Evolutionary conservation across 2,888 invertebrate genomes (phyloP).

Genomic region (Tromatobia lineatoria): DNA sequence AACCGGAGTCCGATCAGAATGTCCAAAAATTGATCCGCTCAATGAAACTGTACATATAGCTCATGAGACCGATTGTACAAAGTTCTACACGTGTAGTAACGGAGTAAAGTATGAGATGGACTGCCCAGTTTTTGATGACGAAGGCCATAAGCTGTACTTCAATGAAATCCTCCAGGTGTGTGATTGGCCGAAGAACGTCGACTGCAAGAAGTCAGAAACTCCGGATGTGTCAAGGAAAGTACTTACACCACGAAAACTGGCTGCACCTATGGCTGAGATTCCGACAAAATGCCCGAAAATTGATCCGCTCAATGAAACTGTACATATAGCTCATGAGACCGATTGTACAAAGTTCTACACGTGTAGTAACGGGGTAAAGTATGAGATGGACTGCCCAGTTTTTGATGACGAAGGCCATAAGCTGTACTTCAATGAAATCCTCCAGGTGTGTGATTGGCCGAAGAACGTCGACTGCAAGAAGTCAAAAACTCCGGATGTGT

Average conservation of each 20-base stretch:
- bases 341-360: conserved; percentile 53
- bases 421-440: conserved; percentile 12
- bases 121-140: not conserved
- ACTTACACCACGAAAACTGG: not conserved
- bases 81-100: not conserved
- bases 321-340: conserved; percentile 64
- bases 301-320: conserved; percentile 26
- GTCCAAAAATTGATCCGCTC: conserved; percentile 42
- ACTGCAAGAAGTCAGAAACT: not conserved
- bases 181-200: conserved; percentile 48
- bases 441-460: conserved; percentile 63
- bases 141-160: not conserved
- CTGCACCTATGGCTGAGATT: not conserved
- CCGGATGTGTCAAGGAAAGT: not conserved
- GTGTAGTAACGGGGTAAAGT: not conserved
- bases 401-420: not conserved
- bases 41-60: conserved; percentile 49
- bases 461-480: conserved; percentile 1
- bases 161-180: conserved; percentile 50
- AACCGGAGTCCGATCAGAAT: conserved; percentile 49
- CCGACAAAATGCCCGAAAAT: conserved; percentile 52
- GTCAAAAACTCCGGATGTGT: not conserved
- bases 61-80: conserved; percentile 67
- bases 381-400: not conserved
- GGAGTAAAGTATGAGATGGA: not conserved